Conservation (phyloP, 2,888 invertebrate genomes). For the Sabellastarte sp. region DNA sequence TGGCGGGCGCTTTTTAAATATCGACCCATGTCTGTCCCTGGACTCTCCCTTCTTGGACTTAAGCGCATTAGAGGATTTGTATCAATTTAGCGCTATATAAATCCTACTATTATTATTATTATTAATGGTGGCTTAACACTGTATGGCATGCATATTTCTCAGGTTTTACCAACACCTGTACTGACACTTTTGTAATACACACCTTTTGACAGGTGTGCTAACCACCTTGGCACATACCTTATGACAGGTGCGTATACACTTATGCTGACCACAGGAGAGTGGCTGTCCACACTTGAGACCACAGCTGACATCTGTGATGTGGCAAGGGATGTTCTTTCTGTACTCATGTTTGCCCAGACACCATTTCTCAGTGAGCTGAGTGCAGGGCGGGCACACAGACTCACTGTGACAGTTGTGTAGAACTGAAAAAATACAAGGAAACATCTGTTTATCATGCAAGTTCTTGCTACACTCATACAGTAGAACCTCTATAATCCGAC, state of each 20-base stretch:
- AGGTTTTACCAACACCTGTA: too few relatives aligned
- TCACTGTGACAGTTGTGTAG: constrained; percentile 82
- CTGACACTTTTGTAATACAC: too few relatives aligned
- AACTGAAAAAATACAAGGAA: constrained; percentile 57
- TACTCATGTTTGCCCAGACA: constrained; percentile 81
- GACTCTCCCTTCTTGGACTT: too few relatives aligned
- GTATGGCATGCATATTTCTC: too few relatives aligned
- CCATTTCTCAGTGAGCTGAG: constrained; percentile 79
- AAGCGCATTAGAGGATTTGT: too few relatives aligned
- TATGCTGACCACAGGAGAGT: constrained; percentile 80
- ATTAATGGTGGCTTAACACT: too few relatives aligned
- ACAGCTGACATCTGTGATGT: constrained; percentile 84
- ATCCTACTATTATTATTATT: too few relatives aligned
- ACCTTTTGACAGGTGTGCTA: not conserved
- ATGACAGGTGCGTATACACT: constrained; percentile 80
- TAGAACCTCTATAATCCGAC: too few relatives aligned
- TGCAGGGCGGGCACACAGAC: constrained; percentile 77
- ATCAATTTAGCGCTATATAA: too few relatives aligned
- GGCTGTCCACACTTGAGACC: constrained; percentile 81
- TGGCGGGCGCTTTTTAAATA: too few relatives aligned
- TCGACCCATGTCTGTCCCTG: too few relatives aligned
- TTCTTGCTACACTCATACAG: too few relatives aligned
- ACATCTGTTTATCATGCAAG: not conserved
- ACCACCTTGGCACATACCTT: constrained; percentile 37
- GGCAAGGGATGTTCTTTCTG: constrained; percentile 85